Conservation (phyloP, 2,113 vertebrate species). For the Taxidea taxus region DNA sequence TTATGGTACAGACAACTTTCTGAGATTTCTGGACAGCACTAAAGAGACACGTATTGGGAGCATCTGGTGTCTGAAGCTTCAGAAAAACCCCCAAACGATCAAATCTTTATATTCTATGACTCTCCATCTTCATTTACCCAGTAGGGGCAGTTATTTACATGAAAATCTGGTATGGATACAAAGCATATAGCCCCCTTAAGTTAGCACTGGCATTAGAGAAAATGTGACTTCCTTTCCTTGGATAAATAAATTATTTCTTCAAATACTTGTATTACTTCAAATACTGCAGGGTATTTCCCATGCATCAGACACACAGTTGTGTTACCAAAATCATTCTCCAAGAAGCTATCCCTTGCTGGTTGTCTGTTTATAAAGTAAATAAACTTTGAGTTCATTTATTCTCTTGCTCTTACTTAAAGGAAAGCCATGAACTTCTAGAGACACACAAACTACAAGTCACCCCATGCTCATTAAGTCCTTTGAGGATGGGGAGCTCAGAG, state of each 20-base stretch:
- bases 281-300: not conserved
- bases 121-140: not conserved
- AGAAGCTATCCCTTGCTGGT: not conserved
- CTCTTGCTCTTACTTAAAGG: not conserved
- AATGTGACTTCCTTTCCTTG: not conserved
- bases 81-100: not conserved
- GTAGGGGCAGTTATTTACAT: not conserved
- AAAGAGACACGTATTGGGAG: not conserved
- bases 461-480: not conserved
- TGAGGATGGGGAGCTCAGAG: not conserved
- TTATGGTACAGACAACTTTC: not conserved
- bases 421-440: not conserved
- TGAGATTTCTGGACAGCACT: not conserved
- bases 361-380: not conserved
- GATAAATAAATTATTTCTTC: not conserved
- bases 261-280: not conserved
- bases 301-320: not conserved
- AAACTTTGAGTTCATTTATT: not conserved
- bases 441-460: not conserved
- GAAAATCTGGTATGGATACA: not conserved
- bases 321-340: not conserved
- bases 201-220: not conserved
- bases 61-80: not conserved
- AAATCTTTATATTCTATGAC: not conserved
- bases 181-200: not conserved